These are phyloP conservation scores for Puffinus mauretanicus DNA, from an alignment of 2,113 vertebrate genomes.

Conservation along the genomic window DNA sequence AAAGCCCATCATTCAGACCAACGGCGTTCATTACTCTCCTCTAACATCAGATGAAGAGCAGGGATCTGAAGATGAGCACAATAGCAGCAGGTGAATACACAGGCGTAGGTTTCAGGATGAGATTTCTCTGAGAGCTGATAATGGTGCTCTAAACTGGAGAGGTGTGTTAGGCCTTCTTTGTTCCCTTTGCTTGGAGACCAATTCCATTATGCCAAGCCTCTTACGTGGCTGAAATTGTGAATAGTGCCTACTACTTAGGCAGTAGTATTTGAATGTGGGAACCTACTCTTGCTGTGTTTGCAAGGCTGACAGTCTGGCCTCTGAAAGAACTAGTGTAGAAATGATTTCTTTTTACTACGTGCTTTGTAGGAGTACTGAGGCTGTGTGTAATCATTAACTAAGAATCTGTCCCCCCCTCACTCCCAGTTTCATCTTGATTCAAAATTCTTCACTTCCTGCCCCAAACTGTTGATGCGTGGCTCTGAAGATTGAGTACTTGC, in stretches of 20 bases:
- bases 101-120: background rate
- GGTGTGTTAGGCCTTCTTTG: background rate
- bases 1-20: slow-evolving; percentile 81
- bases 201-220: background rate
- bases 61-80: slow-evolving; percentile 78
- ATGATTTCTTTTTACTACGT: background rate
- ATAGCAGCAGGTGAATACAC: slow-evolving; percentile 70
- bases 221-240: background rate
- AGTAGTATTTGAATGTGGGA: background rate
- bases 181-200: background rate
- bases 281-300: background rate
- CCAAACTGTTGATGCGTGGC: background rate
- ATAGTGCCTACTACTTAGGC: background rate
- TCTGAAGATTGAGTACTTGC: background rate
- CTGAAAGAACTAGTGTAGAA: background rate
- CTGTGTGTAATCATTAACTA: background rate
- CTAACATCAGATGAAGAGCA: slow-evolving; percentile 81
- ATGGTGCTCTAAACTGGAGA: background rate
- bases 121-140: background rate
- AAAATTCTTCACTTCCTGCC: background rate
- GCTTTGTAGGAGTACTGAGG: background rate
- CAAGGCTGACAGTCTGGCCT: background rate
- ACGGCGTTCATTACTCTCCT: slow-evolving; percentile 80
- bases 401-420: background rate
- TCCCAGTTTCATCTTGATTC: background rate